These are phyloP conservation scores for Seriola rivoliana DNA, from an alignment of 2,113 vertebrate species.

Conservation along the genomic window DNA sequence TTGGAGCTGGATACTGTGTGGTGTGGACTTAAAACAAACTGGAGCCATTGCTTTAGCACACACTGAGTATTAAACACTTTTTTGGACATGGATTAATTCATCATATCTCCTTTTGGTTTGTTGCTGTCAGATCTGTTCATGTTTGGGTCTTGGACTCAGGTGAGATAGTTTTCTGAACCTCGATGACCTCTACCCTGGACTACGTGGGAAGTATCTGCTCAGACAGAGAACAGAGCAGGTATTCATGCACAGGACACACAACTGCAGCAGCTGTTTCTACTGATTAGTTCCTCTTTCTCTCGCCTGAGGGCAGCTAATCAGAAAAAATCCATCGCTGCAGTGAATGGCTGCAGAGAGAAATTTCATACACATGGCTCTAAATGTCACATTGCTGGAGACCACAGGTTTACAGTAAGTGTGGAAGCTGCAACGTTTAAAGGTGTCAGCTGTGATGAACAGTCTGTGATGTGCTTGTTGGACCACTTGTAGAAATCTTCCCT, in stretches of 20 bases:
- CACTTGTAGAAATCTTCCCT: neutral
- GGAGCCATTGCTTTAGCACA: neutral
- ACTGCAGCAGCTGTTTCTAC: slow-evolving; percentile 69
- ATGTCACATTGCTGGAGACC: slow-evolving; percentile 9
- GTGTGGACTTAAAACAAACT: neutral
- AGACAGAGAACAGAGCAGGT: slow-evolving; percentile 60
- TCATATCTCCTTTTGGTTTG: neutral
- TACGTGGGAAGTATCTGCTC: slow-evolving; percentile 17
- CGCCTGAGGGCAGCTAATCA: slow-evolving; percentile 52
- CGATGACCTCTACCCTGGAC: neutral
- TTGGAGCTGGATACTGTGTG: neutral
- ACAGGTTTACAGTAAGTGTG: neutral
- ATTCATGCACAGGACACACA: slow-evolving; percentile 47
- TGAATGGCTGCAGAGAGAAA: slow-evolving; percentile 1
- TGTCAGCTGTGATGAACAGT: slow-evolving; percentile 12
- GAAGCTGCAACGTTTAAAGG: neutral
- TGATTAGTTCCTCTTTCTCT: slow-evolving; percentile 71
- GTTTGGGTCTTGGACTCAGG: slow-evolving; percentile 3
- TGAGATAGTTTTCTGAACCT: neutral
- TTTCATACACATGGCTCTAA: neutral
- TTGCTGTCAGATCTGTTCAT: slow-evolving; percentile 1
- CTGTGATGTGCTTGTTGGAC: slow-evolving; percentile 10
- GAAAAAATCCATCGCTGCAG: slow-evolving; percentile 42
- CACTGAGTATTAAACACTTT: neutral
- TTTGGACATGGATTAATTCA: neutral